Conservation (phyloP, 2,113 vertebrate genomes). For the Myiozetetes cayanensis region DNA sequence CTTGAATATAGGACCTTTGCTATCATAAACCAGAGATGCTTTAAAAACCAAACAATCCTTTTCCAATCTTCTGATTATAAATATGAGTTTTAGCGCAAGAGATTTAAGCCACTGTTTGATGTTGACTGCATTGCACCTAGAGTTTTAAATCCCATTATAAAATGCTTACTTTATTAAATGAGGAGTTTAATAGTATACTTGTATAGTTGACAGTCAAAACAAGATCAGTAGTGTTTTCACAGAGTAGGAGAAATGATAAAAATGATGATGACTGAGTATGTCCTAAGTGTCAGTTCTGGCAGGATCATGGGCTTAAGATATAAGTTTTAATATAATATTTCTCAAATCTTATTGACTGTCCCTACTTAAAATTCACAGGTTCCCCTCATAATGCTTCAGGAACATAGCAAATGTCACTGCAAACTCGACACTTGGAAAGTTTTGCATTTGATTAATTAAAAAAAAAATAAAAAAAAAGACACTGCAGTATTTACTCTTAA, state of each 20-base stretch:
- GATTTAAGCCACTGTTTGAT: background rate
- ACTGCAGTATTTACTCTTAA: background rate
- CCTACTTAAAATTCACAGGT: slow-evolving; percentile 10
- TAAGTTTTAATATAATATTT: slow-evolving; percentile 7
- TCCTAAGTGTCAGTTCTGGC: background rate
- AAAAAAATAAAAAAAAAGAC: background rate
- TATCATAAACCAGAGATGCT: background rate
- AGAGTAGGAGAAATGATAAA: background rate
- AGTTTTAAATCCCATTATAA: slow-evolving; percentile 36
- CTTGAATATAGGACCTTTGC: background rate
- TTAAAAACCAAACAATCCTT: background rate
- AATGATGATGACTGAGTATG: background rate
- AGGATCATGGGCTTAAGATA: slow-evolving; percentile 3
- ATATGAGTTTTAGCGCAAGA: background rate
- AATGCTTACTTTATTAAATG: slow-evolving; percentile 12
- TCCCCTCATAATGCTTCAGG: background rate
- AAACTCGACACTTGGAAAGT: background rate
- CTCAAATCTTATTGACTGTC: background rate
- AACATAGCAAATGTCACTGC: background rate
- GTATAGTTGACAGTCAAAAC: background rate
- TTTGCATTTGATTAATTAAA: background rate
- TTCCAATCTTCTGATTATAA: background rate
- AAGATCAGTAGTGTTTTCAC: background rate
- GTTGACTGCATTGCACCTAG: background rate
- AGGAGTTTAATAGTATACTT: slow-evolving; percentile 1